Evolutionary conservation across 2,113 vertebrate genomes (phyloP).

Genomic region (Oryzias melastigma): DNA sequence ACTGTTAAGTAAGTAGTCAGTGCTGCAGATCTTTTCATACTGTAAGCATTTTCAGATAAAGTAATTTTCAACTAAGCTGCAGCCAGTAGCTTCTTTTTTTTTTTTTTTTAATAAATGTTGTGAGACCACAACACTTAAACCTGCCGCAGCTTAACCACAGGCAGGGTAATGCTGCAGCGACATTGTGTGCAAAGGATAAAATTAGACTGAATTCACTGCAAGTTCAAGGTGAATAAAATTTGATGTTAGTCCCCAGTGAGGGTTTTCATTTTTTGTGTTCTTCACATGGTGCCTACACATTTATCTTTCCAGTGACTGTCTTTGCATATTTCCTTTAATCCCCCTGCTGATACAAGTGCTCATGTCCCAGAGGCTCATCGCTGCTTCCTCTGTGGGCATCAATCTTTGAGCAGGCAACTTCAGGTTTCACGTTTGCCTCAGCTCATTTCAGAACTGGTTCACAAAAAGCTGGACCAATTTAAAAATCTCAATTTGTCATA

Average conservation of each 20-base stretch:
- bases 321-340: conserved; percentile 76
- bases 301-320: conserved; percentile 75
- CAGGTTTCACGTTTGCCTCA: conserved; percentile 52
- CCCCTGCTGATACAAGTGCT: conserved; percentile 71
- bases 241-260: conserved; percentile 74
- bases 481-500: conserved; percentile 13
- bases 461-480: conserved; percentile 33
- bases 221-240: conserved; percentile 77
- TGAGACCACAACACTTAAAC: conserved; percentile 14
- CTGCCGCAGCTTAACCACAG: conserved; percentile 17
- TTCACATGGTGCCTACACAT: conserved; percentile 72
- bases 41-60: conserved; percentile 17
- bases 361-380: conserved; percentile 62
- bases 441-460: conserved; percentile 53
- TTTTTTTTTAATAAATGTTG: conserved; percentile 15
- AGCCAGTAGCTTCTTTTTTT: conserved; percentile 4
- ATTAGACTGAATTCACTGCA: conserved; percentile 72
- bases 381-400: conserved; percentile 70
- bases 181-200: conserved; percentile 70
- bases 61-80: conserved; percentile 25
- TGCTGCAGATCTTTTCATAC: conserved; percentile 6
- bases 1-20: conserved; percentile 13
- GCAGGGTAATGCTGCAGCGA: conserved; percentile 31
- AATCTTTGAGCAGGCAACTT: conserved; percentile 60
- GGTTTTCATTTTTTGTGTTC: conserved; percentile 71